A percentile compares a stretch with the other conserved stretches of the same genome.
Conservation (phyloP, 2,113 vertebrate genomes). For the Xenotilapia leptura region DNA sequence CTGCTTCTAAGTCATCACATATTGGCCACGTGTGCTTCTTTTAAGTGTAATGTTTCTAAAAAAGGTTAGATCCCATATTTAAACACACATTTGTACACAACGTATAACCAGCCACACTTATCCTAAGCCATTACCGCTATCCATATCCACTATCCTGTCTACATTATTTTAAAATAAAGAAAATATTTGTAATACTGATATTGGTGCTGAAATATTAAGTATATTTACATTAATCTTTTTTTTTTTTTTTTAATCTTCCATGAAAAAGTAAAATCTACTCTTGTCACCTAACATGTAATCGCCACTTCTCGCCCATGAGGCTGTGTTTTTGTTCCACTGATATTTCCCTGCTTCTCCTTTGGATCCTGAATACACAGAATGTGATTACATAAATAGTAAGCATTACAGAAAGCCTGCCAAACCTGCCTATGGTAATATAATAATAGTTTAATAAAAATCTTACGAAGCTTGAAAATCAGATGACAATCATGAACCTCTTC, state of each 20-base stretch:
- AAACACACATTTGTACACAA: background rate
- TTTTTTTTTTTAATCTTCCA: background rate
- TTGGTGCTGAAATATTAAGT: background rate
- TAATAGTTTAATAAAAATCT: background rate
- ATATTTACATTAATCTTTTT: background rate
- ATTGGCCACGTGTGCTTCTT: rapidly evolving
- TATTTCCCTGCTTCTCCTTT: background rate
- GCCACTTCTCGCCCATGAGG: background rate
- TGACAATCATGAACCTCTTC: background rate
- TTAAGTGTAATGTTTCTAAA: rapidly evolving
- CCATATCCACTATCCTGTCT: background rate
- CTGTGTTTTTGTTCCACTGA: too few relatives aligned
- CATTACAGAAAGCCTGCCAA: background rate
- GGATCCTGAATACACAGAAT: too few relatives aligned
- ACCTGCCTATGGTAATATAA: background rate
- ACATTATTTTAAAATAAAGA: background rate
- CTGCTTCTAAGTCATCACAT: background rate
- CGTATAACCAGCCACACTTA: background rate
- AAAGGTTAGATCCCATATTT: background rate
- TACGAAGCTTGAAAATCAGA: background rate
- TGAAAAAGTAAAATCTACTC: background rate
- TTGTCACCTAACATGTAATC: background rate
- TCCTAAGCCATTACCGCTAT: rapidly evolving
- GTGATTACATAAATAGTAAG: background rate
- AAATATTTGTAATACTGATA: background rate